Base-by-base conservation (phyloP, 1,140 invertebrate species). In the Tetranychus urticae region DNA sequence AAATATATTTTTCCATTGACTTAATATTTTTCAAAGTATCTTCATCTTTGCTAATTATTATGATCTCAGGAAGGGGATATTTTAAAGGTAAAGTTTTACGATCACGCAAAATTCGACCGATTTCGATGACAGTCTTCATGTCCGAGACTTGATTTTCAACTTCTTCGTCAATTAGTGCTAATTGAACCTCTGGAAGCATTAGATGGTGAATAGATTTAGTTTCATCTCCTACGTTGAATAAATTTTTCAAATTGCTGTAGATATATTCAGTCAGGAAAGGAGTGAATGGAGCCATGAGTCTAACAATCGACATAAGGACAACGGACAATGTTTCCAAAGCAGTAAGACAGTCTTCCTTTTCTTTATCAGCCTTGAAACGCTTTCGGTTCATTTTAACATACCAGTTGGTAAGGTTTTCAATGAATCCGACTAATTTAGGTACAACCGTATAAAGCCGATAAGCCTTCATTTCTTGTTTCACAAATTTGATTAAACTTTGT, bases 361-460 rank as follows among this genome's bases (percentile, higher is more conserved):
- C 75, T 66, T 73, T 75, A 70, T 97, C 88, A 65, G 89, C 90
- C 74, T 81, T 94, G 47, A 97, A 78, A 55, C 94, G 78, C 68
- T 83, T 85, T 58, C 94, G 79, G 71, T 98, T 98, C 80, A 97
- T 88, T 61, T 93, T 78, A 8, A 99, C 90, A 71, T 97, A 97
- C 90, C 92, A 97, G 71, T 98, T 99, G 5, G 92, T 97, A 3
- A 99, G 77, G 70, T 96, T 86, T 69, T 97, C 91, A 65, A 98
- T 90, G 72, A 92, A 98, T 70, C 92, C 91, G 0, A 96, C 84
- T 13, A 99, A 74, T 55, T 82, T 77, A 2, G 93, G 91, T 35
- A 96, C 83, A 12, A 98, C 94, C 1, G 89, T 97, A 70, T 97
- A 98, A 34, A 99, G 72, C 57, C 84, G 80, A 70, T 97, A 99